Base-by-base conservation (phyloP, 2,113 vertebrate species). In the Apaloderma vittatum region DNA sequence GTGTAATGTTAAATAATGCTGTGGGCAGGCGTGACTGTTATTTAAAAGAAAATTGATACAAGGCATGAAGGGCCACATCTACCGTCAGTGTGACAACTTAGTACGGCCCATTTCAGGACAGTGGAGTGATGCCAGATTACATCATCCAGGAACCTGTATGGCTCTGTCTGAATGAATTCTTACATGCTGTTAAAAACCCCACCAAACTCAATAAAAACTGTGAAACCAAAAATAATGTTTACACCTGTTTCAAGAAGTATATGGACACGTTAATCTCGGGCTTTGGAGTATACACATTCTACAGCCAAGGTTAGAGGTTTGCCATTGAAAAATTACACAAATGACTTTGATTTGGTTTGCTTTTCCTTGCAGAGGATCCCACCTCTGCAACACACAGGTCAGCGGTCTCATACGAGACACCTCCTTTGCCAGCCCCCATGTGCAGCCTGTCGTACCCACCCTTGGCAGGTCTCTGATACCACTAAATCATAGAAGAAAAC, bases 11-110 rank as follows among this genome's bases (percentile, higher is more conserved):
- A 89, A 92, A 80, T 92, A 88, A 55, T 86, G 91, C 79, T 55
- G 76, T 91, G 91, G 68, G 80, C 83, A 74, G 76, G 89, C 89
- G 54, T 48, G 77, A 86, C 29, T 75, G 78, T 45, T 73, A 85
- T 76, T 88, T 76, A 62, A 65, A 76, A 88, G 71, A 27, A 75
- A 78, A 84, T 16, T 24, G 61, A 63, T 81, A 19, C 12, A 15
- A 70, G 54, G 37, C 11, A 51, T 3, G 49, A 84, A 89, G 30
- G 76, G 65, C 67, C 86, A 65, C 15, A 8, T 67, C 71, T 62
- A 48, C 48, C 27, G 32, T 4, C 27, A 55, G 48, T 15, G 6
- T 30, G 55, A 79, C 59, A n/a, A 45, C 68, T 29, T 2, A 19
- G 14, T 17, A 37, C 65, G 61, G 71, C 78, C 91, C 82, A 46